These are phyloP conservation scores for Zaprionus camerounensis DNA, from an alignment of 1,140 invertebrate species.

Conservation along the genomic window DNA sequence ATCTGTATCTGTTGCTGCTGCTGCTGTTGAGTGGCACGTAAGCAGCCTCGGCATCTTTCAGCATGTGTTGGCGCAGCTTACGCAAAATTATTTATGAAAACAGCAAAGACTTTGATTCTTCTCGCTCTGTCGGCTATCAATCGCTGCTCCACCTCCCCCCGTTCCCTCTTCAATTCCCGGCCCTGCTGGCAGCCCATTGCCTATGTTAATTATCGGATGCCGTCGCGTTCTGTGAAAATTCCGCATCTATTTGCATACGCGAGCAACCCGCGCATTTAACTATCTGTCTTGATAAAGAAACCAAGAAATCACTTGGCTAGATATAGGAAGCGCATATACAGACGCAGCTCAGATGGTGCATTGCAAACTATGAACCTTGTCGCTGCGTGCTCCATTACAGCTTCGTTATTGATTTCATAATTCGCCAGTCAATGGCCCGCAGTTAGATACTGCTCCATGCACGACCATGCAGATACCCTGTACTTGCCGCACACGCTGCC, in stretches of 20 bases:
- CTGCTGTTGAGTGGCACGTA: conserved; percentile 55
- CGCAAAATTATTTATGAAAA: conserved; percentile 82
- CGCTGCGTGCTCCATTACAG: conserved; percentile 52
- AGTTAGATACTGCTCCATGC: conserved; percentile 45
- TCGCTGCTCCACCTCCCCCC: conserved; percentile 19
- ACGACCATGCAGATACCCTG: conserved; percentile 28
- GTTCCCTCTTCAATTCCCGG: background rate
- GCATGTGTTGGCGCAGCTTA: conserved; percentile 72
- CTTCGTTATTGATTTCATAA: conserved; percentile 77
- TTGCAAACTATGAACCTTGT: conserved; percentile 66
- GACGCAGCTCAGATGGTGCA: conserved; percentile 35
- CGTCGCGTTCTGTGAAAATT: conserved; percentile 63
- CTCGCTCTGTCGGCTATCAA: conserved; percentile 51
- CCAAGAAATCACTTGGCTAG: background rate
- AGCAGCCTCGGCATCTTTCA: conserved; percentile 69
- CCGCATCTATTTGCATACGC: conserved; percentile 72
- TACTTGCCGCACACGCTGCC: conserved; percentile 14
- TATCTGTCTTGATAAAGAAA: conserved; percentile 2
- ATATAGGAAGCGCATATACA: conserved; percentile 4
- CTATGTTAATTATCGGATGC: conserved; percentile 61
- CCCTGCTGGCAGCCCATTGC: background rate
- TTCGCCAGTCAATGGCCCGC: conserved; percentile 70
- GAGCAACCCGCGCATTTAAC: conserved; percentile 29
- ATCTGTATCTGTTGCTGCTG: conserved; percentile 8
- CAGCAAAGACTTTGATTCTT: conserved; percentile 62